Evolutionary conservation across 2,797 vertebrate species (phyloP), one percentile per base, ranked within the genome.

Genomic region (Clarias fuscus): DNA sequence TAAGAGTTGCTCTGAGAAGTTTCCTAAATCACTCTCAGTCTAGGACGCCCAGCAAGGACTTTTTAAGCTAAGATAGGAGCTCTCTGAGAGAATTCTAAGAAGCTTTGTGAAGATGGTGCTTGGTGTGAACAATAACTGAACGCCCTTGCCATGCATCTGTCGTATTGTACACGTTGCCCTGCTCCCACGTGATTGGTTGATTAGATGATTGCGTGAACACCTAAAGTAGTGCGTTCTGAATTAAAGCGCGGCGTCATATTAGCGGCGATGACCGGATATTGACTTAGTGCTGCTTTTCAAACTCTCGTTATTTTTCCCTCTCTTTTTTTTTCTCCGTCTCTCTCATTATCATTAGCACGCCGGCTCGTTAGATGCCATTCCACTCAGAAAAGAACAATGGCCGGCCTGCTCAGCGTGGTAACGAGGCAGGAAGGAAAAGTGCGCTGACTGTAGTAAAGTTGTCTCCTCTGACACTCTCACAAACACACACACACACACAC

Each of bases 391-490:
- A 88, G 88, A 89, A 91, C 91, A 89, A 91, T 90, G 83, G 86
- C 58, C 33, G 64, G 85, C 84, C 85, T 83, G 79, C 84, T 82
- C 77, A 72, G 86, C 53, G 67, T 87, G 82, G 89, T 83, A 87
- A 83, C 84, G 58, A 71, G 73, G 86, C 84, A 91, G 91, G 90
- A 91, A 91, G 91, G 90, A 91, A 91, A 91, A 86, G 83, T 61
- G 83, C 43, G 87, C 86, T 72, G 89, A 87, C 84, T 87, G 86
- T 85, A 90, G 83, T 87, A 85, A 87, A 85, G 88, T 88, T 84
- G 43, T 84, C 89, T 87, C 82, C 84, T 88, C 76, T 81, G 27
- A 85, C 85, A 86, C 86, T 84, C 80, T 68, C 79, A 71, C 75
- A 37, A 70, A 83, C 30, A 84, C 24, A 65, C 62, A 83, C 82